Evolutionary conservation across 2,888 invertebrate species (phyloP).

Genomic region (Athalia rosae): DNA sequence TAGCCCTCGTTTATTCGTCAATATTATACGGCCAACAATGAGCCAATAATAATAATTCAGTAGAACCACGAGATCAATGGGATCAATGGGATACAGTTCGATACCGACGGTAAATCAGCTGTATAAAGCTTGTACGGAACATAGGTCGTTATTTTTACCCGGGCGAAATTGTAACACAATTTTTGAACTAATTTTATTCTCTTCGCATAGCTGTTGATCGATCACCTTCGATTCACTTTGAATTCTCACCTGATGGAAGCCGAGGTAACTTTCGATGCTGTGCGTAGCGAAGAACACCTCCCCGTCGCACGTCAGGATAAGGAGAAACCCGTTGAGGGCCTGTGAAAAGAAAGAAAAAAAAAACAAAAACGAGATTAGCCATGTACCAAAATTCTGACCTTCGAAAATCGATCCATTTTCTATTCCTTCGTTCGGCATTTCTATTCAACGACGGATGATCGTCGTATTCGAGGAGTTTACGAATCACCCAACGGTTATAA

Average conservation of each 20-base stretch:
- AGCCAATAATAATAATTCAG: too few relatives aligned
- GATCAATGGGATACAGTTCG: not conserved
- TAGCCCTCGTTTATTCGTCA: too few relatives aligned
- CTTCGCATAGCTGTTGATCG: not conserved
- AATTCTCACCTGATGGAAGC: slow-evolving; percentile 97
- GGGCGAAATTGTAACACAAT: not conserved
- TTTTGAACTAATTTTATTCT: not conserved
- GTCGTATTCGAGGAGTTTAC: too few relatives aligned
- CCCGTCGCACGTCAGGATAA: slow-evolving; percentile 98
- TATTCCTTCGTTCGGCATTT: not conserved
- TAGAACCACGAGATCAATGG: too few relatives aligned
- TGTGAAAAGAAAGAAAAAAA: slow-evolving; percentile 74
- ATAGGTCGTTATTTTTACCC: too few relatives aligned
- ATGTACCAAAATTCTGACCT: not conserved
- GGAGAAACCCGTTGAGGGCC: slow-evolving; percentile 99
- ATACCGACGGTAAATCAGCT: not conserved
- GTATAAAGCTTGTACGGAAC: not conserved
- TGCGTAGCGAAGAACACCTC: slow-evolving; percentile 99
- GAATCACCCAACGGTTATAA: too few relatives aligned
- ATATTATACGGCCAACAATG: too few relatives aligned
- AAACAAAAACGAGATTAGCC: not conserved
- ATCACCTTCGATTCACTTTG: slow-evolving; percentile 12
- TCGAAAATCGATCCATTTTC: too few relatives aligned
- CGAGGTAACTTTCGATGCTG: slow-evolving; percentile 99
- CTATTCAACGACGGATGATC: too few relatives aligned